phyloP scores from a whole-genome alignment of 1,140 invertebrate genomes.

The Drosophila paulistorum region DNA sequence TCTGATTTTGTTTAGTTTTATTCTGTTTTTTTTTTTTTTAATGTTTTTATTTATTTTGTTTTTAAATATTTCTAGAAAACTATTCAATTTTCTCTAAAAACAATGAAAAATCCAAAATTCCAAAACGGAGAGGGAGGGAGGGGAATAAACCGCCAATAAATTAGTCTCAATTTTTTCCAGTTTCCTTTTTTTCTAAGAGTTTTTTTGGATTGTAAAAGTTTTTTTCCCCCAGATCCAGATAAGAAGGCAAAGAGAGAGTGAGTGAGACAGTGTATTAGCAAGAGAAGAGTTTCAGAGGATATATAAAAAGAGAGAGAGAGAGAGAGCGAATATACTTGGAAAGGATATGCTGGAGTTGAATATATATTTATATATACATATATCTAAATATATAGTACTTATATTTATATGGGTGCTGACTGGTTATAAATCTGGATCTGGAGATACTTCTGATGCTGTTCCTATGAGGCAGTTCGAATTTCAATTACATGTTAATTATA shows the following conservation, averaged over 20 bases:
- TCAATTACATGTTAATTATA: constrained; percentile 13
- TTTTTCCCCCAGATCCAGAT: neutral
- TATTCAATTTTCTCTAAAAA: constrained; percentile 14
- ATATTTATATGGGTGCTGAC: neutral
- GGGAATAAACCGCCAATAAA: constrained; percentile 7
- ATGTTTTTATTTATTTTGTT: neutral
- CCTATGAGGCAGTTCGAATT: constrained; percentile 13
- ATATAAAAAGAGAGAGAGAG: neutral
- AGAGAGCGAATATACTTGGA: neutral
- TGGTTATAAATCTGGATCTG: neutral
- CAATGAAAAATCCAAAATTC: constrained; percentile 3
- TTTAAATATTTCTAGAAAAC: constrained; percentile 11
- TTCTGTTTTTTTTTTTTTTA: neutral
- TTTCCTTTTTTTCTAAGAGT: neutral
- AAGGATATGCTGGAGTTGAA: neutral
- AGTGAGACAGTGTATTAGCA: neutral
- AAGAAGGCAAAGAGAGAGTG: neutral
- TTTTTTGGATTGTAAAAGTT: constrained; percentile 11
- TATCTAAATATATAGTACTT: neutral
- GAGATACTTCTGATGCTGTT: constrained; percentile 1
- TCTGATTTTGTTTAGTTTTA: neutral
- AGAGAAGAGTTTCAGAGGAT: neutral
- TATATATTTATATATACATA: neutral
- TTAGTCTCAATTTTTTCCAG: constrained; percentile 1
- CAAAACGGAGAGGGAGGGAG: neutral